phyloP scores from a whole-genome alignment of 2,888 invertebrate genomes.

The Drosophila melanosoma region DNA sequence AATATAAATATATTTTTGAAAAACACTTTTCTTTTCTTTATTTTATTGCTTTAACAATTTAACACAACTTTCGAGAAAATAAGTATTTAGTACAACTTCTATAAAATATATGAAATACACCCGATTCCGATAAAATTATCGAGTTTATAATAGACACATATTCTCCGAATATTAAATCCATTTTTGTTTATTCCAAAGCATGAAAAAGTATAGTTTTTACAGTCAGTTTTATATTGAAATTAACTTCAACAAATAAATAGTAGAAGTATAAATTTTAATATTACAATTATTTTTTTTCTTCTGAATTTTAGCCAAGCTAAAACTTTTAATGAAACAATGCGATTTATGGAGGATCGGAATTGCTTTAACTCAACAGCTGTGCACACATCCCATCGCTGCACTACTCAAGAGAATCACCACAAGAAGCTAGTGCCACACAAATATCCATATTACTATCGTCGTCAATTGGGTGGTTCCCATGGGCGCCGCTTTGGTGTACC shows the following conservation, averaged over 20 bases:
- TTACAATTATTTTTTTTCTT: too few relatives aligned
- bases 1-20: background rate
- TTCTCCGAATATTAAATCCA: background rate
- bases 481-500: constrained; percentile 18
- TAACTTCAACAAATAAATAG: background rate
- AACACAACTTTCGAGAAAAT: background rate
- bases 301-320: constrained; percentile 3
- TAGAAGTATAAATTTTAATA: background rate
- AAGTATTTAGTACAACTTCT: background rate
- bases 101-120: background rate
- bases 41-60: background rate
- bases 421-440: background rate
- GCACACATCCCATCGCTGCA: background rate
- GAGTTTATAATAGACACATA: background rate
- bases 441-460: background rate
- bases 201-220: background rate
- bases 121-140: background rate
- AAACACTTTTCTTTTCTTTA: background rate
- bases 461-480: background rate
- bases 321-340: constrained; percentile 11
- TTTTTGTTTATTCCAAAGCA: background rate
- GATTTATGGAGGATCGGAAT: background rate
- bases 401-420: background rate
- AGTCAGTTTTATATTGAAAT: background rate
- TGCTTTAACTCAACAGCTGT: background rate